Evolutionary conservation across 2,888 invertebrate genomes (phyloP).

Genomic region (Hofmannophila pseudospretella): DNA sequence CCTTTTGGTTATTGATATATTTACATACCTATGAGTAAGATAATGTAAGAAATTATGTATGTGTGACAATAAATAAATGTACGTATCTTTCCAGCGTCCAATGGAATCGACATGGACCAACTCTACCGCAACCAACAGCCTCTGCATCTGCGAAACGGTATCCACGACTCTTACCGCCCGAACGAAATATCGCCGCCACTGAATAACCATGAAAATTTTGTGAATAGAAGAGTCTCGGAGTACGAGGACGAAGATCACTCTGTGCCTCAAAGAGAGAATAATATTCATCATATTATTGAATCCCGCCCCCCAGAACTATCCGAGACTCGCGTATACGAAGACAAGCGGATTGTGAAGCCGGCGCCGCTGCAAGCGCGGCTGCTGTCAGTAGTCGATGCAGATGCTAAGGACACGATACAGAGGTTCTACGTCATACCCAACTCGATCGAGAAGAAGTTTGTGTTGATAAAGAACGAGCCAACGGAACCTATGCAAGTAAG

Average conservation of each 20-base stretch:
- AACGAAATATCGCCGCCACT: constrained; percentile 46
- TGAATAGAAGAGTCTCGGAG: constrained; percentile 56
- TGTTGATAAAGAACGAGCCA: constrained; percentile 81
- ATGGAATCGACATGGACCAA: constrained; percentile 64
- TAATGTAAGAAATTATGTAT: no score
- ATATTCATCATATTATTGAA: constrained; percentile 42
- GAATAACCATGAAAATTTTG: constrained; percentile 57
- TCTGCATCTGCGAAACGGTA: constrained; percentile 51
- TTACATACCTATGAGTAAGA: no score
- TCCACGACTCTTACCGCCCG: constrained; percentile 58
- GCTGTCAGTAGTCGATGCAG: constrained; percentile 53
- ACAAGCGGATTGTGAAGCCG: constrained; percentile 62
- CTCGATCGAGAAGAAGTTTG: constrained; percentile 78
- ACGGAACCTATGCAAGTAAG: constrained; percentile 66
- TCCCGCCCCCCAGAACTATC: constrained; percentile 44
- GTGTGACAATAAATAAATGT: no score
- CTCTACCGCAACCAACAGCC: constrained; percentile 35
- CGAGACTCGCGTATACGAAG: constrained; percentile 54
- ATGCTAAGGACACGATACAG: constrained; percentile 52
- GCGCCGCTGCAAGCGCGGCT: constrained; percentile 61
- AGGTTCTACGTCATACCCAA: constrained; percentile 65
- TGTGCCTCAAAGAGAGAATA: constrained; percentile 42
- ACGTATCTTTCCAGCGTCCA: constrained; percentile 44
- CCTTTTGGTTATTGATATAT: no score
- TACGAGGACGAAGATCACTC: constrained; percentile 63